Conservation (phyloP, 2,113 vertebrate genomes). For the Polypterus bichir region DNA sequence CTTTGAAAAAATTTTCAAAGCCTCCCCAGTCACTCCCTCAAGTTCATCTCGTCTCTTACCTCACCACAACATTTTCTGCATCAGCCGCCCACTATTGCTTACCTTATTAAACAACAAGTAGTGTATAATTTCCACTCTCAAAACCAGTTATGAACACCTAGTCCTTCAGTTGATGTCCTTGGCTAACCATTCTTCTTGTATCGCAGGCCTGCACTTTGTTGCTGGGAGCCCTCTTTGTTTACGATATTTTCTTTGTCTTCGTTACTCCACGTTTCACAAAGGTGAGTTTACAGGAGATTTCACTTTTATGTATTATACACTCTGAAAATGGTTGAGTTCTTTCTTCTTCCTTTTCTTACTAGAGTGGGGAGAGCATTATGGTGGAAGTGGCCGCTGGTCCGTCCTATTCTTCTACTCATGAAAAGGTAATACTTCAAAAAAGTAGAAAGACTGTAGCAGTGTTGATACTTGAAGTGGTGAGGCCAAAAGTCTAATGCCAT, state of each 20-base stretch:
- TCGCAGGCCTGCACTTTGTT: constrained; percentile 82
- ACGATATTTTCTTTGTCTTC: constrained; percentile 93
- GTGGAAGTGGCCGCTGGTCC: constrained; percentile 90
- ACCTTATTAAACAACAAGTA: too few relatives aligned
- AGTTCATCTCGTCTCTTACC: too few relatives aligned
- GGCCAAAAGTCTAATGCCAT: background rate
- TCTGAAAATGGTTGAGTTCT: background rate
- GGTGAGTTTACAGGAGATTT: constrained; percentile 37
- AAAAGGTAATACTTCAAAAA: constrained; percentile 61
- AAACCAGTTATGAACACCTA: too few relatives aligned
- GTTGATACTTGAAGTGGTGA: background rate
- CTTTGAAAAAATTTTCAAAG: too few relatives aligned
- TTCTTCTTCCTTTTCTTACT: background rate
- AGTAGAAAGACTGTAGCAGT: background rate
- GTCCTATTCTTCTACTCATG: constrained; percentile 70
- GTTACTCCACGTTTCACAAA: constrained; percentile 82
- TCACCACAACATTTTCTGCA: too few relatives aligned
- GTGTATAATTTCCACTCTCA: too few relatives aligned
- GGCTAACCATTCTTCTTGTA: constrained; percentile 6
- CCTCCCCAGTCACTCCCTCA: too few relatives aligned
- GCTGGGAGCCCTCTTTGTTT: constrained; percentile 76
- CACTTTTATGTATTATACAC: background rate
- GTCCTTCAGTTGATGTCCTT: background rate
- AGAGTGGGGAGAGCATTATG: constrained; percentile 95
- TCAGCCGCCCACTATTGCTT: too few relatives aligned